phyloP scores from a whole-genome alignment of 2,797 vertebrate genomes.

The Mus minutoides region DNA sequence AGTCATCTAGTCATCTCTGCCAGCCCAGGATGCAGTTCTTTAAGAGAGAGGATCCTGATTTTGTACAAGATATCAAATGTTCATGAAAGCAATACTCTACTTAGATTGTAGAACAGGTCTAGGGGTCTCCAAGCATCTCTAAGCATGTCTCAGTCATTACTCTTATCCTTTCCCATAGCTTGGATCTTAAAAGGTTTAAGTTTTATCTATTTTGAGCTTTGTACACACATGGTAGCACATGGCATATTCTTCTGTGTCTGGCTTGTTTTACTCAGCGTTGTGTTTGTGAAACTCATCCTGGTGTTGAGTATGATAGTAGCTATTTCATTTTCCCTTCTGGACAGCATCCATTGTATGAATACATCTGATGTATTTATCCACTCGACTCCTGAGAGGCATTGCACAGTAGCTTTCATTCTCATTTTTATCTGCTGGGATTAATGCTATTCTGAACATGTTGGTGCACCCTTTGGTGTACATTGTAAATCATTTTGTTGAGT shows the following conservation, averaged over 20 bases:
- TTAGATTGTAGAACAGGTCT: background rate
- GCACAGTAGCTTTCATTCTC: background rate
- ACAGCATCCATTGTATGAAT: background rate
- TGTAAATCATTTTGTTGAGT: background rate
- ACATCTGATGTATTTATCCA: background rate
- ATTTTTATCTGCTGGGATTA: slow-evolving; percentile 2
- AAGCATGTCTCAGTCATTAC: background rate
- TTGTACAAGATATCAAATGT: background rate
- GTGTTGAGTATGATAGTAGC: background rate
- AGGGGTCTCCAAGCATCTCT: background rate
- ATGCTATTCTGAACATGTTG: background rate
- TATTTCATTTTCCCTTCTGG: slow-evolving; percentile 31
- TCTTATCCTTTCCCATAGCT: background rate
- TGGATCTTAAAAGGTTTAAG: background rate
- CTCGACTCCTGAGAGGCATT: background rate
- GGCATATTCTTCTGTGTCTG: background rate
- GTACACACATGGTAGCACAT: background rate
- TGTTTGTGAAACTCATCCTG: slow-evolving; percentile 25
- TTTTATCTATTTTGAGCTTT: slow-evolving; percentile 7
- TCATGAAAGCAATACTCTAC: background rate
- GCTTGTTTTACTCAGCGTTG: background rate
- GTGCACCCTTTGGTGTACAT: background rate
- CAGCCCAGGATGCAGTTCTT: background rate
- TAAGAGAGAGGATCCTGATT: background rate
- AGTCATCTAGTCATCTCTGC: background rate